Evolutionary conservation across 2,113 vertebrate genomes (phyloP), one percentile per base, ranked within the genome.

Genomic region (Microcebus lehilahytsara): DNA sequence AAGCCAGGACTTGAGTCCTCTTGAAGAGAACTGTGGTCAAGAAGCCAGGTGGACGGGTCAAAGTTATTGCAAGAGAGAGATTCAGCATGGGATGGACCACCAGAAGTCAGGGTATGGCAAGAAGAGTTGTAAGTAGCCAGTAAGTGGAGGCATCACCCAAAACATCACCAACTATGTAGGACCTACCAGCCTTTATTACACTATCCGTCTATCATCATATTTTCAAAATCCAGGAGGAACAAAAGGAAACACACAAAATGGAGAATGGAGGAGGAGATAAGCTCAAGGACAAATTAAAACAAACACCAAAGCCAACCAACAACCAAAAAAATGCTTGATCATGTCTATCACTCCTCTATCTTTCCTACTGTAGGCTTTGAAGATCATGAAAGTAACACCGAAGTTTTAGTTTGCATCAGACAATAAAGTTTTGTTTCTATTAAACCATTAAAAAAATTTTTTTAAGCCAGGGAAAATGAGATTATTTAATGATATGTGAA

Each of bases 191-290:
- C 17, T 85, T 53, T 51, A 13, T 42, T 53, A n/a, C 1, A 8
- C 23, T 34, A 25, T 6, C 12, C 20, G 30, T 66, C 32, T 51
- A 9, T 46, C 46, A 12, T 78, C 49, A 9, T 11, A 32, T 60
- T 89, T 53, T 14, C 19, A 86, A 74, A 90, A 86, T n/a, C 71
- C 6, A 37, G 25, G 37, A 17, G 16, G 25, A 46, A n/a, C 12
- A 40, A 37, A 40, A 62, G 6, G 12, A 74, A 91, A 6, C 16
- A n/a, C 17, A 42, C 32, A 66, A 58, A 87, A 86, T 17, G 25
- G n/a, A 3, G 2, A 3, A 1, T 14, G 9, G 9, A 8, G 34
- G 2, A 1, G 32, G 78, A 19, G 19, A 4, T 4, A 83, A 13
- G 25, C 37, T 25, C 14, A 40, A 80, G 22, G 8, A 60, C 17